These are phyloP conservation scores for Diceros bicornis DNA, from an alignment of 2,797 vertebrate genomes.

Conservation along the genomic window DNA sequence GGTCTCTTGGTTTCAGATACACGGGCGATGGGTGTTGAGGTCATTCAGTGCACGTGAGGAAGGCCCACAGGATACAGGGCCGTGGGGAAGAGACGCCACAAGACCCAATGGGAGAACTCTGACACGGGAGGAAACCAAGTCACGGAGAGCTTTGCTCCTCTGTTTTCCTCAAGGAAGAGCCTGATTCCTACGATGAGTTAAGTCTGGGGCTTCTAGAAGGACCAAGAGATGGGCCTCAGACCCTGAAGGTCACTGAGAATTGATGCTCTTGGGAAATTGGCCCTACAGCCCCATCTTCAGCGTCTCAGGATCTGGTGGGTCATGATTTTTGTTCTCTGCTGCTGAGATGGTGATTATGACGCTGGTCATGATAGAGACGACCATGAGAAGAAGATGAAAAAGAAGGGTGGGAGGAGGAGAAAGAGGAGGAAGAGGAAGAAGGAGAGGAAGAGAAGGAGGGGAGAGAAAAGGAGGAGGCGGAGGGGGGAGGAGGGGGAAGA, in stretches of 20 bases:
- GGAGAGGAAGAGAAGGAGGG: background rate
- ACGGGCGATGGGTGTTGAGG: background rate
- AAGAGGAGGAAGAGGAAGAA: accelerated
- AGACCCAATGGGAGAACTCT: background rate
- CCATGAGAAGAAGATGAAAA: background rate
- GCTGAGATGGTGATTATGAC: background rate
- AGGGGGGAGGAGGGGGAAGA: too few species aligned
- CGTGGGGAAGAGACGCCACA: too few species aligned
- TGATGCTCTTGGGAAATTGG: background rate
- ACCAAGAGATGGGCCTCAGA: accelerated
- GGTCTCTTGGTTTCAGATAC: background rate
- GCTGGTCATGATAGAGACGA: background rate
- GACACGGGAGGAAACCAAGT: accelerated
- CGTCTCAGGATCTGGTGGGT: background rate
- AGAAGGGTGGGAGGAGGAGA: too few species aligned
- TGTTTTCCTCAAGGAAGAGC: background rate
- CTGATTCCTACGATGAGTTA: background rate
- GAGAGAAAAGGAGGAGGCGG: accelerated
- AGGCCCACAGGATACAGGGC: background rate
- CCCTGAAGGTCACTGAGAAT: background rate
- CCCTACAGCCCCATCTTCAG: background rate
- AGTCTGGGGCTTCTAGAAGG: background rate
- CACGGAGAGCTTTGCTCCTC: background rate
- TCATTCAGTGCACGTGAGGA: background rate
- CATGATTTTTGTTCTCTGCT: background rate